Conservation (phyloP, 2,888 invertebrate genomes). For the Archips xylosteana region DNA sequence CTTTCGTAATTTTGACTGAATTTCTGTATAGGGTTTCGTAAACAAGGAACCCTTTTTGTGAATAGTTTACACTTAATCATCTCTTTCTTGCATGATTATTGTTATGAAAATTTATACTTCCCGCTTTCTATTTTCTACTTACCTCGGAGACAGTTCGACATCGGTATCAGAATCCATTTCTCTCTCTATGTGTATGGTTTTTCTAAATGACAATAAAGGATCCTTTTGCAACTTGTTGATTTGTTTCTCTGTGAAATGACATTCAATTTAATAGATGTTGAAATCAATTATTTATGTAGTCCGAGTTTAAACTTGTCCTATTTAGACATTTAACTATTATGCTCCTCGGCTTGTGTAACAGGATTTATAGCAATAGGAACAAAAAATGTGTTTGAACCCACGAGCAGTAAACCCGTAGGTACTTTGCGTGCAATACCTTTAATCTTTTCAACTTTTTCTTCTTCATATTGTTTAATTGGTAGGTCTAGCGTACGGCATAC, state of each 20-base stretch:
- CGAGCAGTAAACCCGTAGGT: too few species aligned
- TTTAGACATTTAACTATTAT: too few species aligned
- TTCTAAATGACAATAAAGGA: conserved; percentile 69
- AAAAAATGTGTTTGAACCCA: too few species aligned
- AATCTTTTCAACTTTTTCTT: conserved; percentile 45
- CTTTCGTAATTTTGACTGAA: too few species aligned
- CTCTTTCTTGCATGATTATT: too few species aligned
- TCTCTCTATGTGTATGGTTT: conserved; percentile 66
- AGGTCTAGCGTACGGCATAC: conserved; percentile 70
- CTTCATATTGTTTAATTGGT: conserved; percentile 48
- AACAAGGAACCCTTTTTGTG: neutral
- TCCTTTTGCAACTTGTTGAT: conserved; percentile 57
- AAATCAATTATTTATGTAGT: neutral
- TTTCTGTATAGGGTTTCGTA: too few species aligned
- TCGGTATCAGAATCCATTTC: conserved; percentile 78
- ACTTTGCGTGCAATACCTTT: conserved; percentile 50
- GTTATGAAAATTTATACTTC: too few species aligned
- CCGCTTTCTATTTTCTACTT: conserved; percentile 27
- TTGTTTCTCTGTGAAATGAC: conserved; percentile 48
- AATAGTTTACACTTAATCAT: neutral
- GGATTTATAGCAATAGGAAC: too few species aligned
- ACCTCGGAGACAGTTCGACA: conserved; percentile 72
- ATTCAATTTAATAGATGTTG: neutral
- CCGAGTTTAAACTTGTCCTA: too few species aligned
- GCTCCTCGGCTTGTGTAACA: too few species aligned